Evolutionary conservation across 2,797 vertebrate species (phyloP).

Genomic region (Liasis olivaceus): DNA sequence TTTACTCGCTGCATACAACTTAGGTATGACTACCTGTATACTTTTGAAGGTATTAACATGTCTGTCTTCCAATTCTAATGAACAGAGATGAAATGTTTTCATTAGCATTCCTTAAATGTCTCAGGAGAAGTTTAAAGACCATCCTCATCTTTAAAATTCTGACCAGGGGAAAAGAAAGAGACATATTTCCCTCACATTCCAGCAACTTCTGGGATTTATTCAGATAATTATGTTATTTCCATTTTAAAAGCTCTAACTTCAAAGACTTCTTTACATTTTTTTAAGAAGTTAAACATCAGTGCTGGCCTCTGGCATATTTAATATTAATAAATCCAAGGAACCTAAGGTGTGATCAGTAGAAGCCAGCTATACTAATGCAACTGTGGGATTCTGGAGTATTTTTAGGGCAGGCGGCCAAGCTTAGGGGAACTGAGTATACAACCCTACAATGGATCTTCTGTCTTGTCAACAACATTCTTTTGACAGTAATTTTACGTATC

Average conservation of each 20-base stretch:
- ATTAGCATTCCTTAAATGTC: constrained; percentile 13
- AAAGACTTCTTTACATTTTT: constrained; percentile 20
- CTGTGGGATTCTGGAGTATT: neutral
- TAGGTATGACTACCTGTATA: neutral
- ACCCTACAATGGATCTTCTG: no score
- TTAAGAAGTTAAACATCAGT: neutral
- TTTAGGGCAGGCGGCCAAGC: neutral
- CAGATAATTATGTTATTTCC: constrained; percentile 16
- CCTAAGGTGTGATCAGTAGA: neutral
- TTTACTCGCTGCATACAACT: neutral
- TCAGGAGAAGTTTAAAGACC: constrained; percentile 32
- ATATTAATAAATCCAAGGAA: neutral
- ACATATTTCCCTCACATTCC: constrained; percentile 17
- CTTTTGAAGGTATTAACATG: constrained; percentile 18
- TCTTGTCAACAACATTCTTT: neutral
- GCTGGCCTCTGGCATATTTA: constrained; percentile 1
- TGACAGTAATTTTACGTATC: neutral
- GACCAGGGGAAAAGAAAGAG: neutral
- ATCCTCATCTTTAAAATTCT: constrained; percentile 27
- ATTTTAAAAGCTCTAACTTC: constrained; percentile 21
- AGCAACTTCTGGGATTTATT: constrained; percentile 16
- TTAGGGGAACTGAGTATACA: neutral
- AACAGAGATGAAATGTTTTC: constrained; percentile 32
- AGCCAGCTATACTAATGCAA: neutral
- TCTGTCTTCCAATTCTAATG: constrained; percentile 39